Evolutionary conservation across 2,797 vertebrate species (phyloP).

Genomic region (Oceanodroma leucorhoa): DNA sequence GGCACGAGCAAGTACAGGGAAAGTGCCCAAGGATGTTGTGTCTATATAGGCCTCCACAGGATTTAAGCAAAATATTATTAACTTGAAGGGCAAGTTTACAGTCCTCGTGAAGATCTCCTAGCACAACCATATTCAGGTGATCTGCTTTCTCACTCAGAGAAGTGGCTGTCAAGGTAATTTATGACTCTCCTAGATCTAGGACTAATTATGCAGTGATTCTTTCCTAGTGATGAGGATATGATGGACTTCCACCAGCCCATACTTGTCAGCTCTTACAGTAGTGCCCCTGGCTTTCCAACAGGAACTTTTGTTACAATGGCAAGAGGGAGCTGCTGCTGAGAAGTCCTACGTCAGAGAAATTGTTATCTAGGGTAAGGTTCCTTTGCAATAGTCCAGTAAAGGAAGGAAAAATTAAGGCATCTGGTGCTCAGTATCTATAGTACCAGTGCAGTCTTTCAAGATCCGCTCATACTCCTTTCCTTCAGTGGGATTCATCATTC

Average conservation of each 20-base stretch:
- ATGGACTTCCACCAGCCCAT: background rate
- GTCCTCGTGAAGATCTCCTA: background rate
- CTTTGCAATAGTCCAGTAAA: background rate
- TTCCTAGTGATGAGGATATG: background rate
- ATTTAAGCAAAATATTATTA: conserved; percentile 3
- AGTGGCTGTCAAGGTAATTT: background rate
- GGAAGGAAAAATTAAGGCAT: background rate
- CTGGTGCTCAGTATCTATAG: background rate
- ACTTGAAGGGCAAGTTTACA: background rate
- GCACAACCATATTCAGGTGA: background rate
- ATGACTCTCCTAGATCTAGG: background rate
- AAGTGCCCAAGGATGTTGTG: background rate
- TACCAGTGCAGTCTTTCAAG: background rate
- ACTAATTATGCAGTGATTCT: background rate
- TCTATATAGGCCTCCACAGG: background rate
- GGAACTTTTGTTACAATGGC: background rate
- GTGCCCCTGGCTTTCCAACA: background rate
- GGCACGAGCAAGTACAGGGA: background rate
- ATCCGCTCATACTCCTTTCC: background rate
- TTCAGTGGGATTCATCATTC: background rate
- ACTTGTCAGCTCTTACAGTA: background rate
- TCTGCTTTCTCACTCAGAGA: background rate
- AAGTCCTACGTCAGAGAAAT: background rate
- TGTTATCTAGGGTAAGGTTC: background rate
- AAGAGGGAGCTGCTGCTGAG: background rate